Conservation (phyloP, 53 echinoderm and acorn worm species). For the Arbacia lixula region DNA sequence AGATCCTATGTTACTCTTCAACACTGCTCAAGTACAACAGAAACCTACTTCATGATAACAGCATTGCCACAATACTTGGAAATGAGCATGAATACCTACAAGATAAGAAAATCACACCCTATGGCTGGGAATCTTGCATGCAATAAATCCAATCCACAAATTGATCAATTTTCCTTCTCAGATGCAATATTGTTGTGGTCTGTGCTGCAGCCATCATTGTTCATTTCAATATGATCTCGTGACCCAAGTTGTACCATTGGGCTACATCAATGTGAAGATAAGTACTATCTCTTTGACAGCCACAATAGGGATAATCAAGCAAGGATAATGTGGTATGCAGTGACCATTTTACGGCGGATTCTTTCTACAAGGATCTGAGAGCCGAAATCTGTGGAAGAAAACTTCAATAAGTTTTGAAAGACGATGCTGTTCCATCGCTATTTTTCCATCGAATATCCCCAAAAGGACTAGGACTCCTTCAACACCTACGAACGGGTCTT, state of each 20-base stretch:
- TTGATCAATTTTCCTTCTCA: background rate
- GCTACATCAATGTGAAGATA: background rate
- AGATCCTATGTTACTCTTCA: background rate
- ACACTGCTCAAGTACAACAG: background rate
- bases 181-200: background rate
- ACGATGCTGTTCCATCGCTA: no score
- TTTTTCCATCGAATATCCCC: no score
- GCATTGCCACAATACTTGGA: background rate
- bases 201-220: background rate
- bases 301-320: background rate
- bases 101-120: background rate
- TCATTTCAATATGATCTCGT: background rate
- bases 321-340: no score
- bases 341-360: no score
- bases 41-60: background rate
- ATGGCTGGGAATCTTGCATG: background rate
- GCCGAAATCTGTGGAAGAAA: no score
- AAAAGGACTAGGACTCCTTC: no score
- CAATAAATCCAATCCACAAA: background rate
- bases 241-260: constrained; percentile 1
- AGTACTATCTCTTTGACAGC: constrained; percentile 16
- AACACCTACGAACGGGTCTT: no score
- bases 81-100: background rate
- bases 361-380: no score
- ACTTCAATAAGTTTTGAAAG: no score